Evolutionary conservation across 2,888 invertebrate genomes (phyloP).

Genomic region (Hydraecia micacea): DNA sequence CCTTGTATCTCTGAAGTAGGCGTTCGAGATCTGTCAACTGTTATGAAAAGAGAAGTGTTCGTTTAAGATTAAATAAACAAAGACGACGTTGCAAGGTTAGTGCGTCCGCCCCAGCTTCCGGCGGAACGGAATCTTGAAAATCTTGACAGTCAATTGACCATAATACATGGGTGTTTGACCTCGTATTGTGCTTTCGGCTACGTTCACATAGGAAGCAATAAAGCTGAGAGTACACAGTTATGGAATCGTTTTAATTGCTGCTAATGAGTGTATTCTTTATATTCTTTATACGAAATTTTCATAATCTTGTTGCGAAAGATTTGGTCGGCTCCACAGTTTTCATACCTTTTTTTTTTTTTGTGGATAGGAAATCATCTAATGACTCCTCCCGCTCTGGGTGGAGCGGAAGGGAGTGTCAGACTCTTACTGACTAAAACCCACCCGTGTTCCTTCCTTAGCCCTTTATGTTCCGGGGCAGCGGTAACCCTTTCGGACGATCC

Average conservation of each 20-base stretch:
- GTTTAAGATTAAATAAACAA: constrained; percentile 71
- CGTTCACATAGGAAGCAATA: constrained; percentile 70
- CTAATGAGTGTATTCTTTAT: constrained; percentile 60
- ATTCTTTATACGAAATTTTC: constrained; percentile 38
- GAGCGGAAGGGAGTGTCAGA: too few species aligned
- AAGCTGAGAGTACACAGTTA: constrained; percentile 53
- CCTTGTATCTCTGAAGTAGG: constrained; percentile 78
- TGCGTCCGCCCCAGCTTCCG: constrained; percentile 76
- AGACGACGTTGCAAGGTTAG: constrained; percentile 75
- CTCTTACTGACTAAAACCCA: too few species aligned
- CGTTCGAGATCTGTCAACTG: constrained; percentile 77
- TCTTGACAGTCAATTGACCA: constrained; percentile 65
- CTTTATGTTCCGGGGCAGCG: too few species aligned
- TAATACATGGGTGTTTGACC: constrained; percentile 68
- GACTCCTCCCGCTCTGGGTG: too few species aligned
- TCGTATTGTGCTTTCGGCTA: constrained; percentile 68
- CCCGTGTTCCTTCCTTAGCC: too few species aligned
- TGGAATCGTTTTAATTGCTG: constrained; percentile 64
- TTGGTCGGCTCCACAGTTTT: constrained; percentile 46
- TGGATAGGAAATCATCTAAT: too few species aligned
- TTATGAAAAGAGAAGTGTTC: constrained; percentile 70
- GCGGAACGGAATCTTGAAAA: constrained; percentile 71
- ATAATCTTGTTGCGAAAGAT: constrained; percentile 55
- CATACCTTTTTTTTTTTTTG: too few species aligned
- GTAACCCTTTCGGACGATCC: too few species aligned